A percentile compares a stretch with the other conserved stretches of the same genome.
phyloP scores from a whole-genome alignment of 2,113 vertebrate species.

The Alethe castanea region DNA sequence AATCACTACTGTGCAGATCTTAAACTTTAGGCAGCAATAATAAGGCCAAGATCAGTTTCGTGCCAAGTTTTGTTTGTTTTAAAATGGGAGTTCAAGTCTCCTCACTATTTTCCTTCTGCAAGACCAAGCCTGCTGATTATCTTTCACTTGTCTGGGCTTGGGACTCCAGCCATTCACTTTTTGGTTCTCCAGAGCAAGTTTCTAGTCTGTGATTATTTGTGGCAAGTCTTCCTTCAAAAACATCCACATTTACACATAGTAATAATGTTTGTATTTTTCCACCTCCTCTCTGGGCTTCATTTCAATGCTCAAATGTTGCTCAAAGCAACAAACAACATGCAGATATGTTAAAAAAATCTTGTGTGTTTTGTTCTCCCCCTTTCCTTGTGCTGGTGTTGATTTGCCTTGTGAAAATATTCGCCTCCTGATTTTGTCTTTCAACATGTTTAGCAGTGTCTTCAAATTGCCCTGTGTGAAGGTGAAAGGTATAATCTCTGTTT shows the following conservation, averaged over 20 bases:
- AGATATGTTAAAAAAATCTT: neutral
- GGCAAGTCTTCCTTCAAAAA: constrained; percentile 19
- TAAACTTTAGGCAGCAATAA: constrained; percentile 16
- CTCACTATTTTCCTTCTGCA: neutral
- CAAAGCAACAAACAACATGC: constrained; percentile 17
- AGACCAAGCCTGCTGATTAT: constrained; percentile 32
- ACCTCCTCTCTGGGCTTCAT: constrained; percentile 16
- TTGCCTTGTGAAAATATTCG: neutral
- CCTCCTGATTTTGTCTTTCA: neutral
- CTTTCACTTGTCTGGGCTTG: constrained; percentile 40
- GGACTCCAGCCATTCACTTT: constrained; percentile 15
- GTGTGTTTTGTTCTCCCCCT: neutral
- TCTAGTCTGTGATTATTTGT: neutral
- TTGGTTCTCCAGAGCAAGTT: neutral
- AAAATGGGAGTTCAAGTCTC: neutral
- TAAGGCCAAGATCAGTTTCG: neutral
- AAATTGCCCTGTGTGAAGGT: constrained; percentile 20
- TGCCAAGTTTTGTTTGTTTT: constrained; percentile 53
- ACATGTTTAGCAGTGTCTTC: neutral
- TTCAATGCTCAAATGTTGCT: constrained; percentile 29
- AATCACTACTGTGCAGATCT: constrained; percentile 6
- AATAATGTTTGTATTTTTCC: neutral
- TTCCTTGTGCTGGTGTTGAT: neutral
- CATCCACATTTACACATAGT: neutral
- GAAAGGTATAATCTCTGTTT: neutral